Conservation (phyloP, 2,113 vertebrate genomes). For the Chionis minor region DNA sequence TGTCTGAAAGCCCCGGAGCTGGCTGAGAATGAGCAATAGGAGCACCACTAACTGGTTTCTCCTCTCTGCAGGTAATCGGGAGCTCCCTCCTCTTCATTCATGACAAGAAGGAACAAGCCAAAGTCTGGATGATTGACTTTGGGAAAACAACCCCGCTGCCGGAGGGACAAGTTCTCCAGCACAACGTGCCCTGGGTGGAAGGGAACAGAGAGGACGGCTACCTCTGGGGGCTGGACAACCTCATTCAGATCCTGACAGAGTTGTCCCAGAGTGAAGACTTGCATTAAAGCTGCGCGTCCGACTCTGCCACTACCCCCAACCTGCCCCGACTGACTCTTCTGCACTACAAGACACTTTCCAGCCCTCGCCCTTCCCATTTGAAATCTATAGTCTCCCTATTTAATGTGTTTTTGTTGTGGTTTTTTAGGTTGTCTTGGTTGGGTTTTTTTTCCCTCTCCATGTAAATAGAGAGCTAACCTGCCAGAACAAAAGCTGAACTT, state of each 20-base stretch:
- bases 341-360: slow-evolving; percentile 78
- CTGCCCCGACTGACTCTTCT: slow-evolving; percentile 58
- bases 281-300: slow-evolving; percentile 19
- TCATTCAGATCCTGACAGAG: slow-evolving; percentile 88
- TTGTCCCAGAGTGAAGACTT: slow-evolving; percentile 72
- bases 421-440: slow-evolving; percentile 10
- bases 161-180: slow-evolving; percentile 87
- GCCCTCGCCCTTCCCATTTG: background rate
- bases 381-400: slow-evolving; percentile 49
- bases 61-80: slow-evolving; percentile 87
- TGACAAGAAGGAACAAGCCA: slow-evolving; percentile 90
- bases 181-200: slow-evolving; percentile 87
- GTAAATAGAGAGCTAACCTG: slow-evolving; percentile 53
- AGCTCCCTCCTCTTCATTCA: slow-evolving; percentile 98
- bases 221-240: slow-evolving; percentile 91
- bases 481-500: slow-evolving; percentile 55
- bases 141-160: slow-evolving; percentile 94
- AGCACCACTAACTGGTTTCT: background rate
- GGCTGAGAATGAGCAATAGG: background rate
- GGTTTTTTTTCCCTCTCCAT: background rate
- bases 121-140: slow-evolving; percentile 99
- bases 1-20: background rate
- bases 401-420: slow-evolving; percentile 33
- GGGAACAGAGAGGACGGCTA: slow-evolving; percentile 98
- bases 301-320: slow-evolving; percentile 32